Base-by-base conservation (phyloP, 2,888 invertebrate species). In the Rhagophthalmus giganteus region DNA sequence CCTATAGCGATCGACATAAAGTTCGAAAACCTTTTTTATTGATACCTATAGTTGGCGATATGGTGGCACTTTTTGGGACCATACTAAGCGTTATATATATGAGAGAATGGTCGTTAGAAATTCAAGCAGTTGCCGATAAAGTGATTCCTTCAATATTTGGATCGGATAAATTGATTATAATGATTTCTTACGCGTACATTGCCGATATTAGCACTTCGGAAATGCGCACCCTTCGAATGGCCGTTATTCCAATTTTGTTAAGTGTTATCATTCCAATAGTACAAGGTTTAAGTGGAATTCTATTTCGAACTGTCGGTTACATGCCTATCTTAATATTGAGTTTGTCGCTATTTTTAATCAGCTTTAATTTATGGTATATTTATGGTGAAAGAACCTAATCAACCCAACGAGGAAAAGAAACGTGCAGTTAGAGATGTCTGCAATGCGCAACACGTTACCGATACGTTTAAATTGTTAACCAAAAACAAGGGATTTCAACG, bases 221-320 rank as follows among this genome's bases (percentile, higher is more conserved):
- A 59, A 77, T 79, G 55, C 75, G 84, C 14, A 84, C 84, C 1
- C 76, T 84, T 35, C 74, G 84, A 62, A 76, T 84, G 33, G 84
- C 84, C n/a, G 64, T 82, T n/a, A 76, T 83, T 8, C 72, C 74
- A 54, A 72, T 73, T 27, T 61, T 70, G 5, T 57, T 73, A 5
- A 69, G 66, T 28, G 55, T 67, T 28, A 62, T 59, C 15, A 52
- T 58, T 6, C 69, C 71, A 0, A 44, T 66, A 0, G 62, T 62
- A 2, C 69, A 69, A 40, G 59, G 65, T n/a, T 58, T 73, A 13
- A 69, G 70, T 50, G 73, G 68, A 8, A 55, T 67, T 16, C 47
- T 73, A 11, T 73, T 70, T 46, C 48, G 54, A 0, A 12, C 56
- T 9, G 58, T 69, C 12, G 73, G 71, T n/a, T 74, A 74, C 50